Conservation (phyloP, 2,888 invertebrate species). For the Meteorus colon region DNA sequence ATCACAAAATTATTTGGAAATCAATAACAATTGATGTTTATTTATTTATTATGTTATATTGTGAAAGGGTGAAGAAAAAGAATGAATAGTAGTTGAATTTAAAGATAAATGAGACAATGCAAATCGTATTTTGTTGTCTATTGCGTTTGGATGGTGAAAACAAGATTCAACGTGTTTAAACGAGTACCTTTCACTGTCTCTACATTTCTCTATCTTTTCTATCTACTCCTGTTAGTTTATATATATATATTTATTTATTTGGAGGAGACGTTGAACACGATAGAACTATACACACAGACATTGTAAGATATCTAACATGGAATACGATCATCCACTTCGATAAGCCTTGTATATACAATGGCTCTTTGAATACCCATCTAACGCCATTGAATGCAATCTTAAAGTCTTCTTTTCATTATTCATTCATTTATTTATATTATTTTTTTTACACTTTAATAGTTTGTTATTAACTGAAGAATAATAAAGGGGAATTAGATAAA, state of each 20-base stretch:
- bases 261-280: slow-evolving; percentile 28
- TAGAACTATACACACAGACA: slow-evolving; percentile 30
- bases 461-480: neutral
- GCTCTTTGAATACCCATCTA: slow-evolving; percentile 66
- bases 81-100: neutral
- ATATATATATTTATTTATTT: neutral
- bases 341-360: slow-evolving; percentile 65
- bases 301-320: slow-evolving; percentile 16
- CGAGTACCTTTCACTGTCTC: neutral
- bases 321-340: slow-evolving; percentile 64
- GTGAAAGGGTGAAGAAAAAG: neutral
- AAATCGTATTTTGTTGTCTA: slow-evolving; percentile 5
- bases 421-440: slow-evolving; percentile 30
- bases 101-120: slow-evolving; percentile 26
- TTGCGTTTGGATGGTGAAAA: slow-evolving; percentile 9
- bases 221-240: neutral
- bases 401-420: slow-evolving; percentile 67
- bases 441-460: neutral
- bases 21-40: neutral
- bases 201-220: neutral
- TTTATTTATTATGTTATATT: neutral
- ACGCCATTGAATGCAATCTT: slow-evolving; percentile 67
- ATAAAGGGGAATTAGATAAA: neutral
- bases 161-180: slow-evolving; percentile 2
- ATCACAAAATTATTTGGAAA: too few relatives aligned